These are phyloP conservation scores for Ctenopoma multispine DNA, from an alignment of 2,797 vertebrate genomes.

Conservation along the genomic window DNA sequence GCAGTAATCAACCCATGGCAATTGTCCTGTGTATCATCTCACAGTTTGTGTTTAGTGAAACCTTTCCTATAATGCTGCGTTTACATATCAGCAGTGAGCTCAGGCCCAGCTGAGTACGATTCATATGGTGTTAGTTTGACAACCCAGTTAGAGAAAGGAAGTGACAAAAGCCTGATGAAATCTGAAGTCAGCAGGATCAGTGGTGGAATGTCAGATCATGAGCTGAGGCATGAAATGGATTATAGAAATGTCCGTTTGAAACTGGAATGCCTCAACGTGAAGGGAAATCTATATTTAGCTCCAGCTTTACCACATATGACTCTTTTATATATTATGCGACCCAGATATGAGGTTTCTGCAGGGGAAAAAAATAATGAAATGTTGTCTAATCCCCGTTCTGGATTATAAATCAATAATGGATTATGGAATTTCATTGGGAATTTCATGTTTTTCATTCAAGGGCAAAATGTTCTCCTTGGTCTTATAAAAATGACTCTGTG, in stretches of 20 bases:
- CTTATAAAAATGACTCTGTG: conserved; percentile 4
- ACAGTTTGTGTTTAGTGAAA: background rate
- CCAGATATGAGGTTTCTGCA: conserved; percentile 61
- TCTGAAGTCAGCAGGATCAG: conserved; percentile 39
- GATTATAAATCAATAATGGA: conserved; percentile 77
- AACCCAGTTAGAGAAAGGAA: conserved; percentile 23
- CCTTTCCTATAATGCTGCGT: background rate
- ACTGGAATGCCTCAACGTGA: conserved; percentile 40
- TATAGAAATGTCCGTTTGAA: conserved; percentile 54
- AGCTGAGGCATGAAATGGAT: conserved; percentile 65
- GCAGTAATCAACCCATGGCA: background rate
- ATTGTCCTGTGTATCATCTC: background rate
- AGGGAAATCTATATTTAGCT: conserved; percentile 60
- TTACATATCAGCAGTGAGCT: background rate
- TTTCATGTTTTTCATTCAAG: conserved; percentile 56
- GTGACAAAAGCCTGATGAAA: conserved; percentile 57
- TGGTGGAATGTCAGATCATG: conserved; percentile 54
- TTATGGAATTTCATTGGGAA: conserved; percentile 74
- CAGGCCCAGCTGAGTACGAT: background rate
- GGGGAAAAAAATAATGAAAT: conserved; percentile 47
- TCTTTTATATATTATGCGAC: conserved; percentile 61
- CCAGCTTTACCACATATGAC: conserved; percentile 48
- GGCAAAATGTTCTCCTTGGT: conserved; percentile 8
- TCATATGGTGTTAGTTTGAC: conserved; percentile 49
- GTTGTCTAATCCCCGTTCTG: conserved; percentile 61